Evolutionary conservation across 2,888 invertebrate species (phyloP).

Genomic region (Xiphydria camelus): DNA sequence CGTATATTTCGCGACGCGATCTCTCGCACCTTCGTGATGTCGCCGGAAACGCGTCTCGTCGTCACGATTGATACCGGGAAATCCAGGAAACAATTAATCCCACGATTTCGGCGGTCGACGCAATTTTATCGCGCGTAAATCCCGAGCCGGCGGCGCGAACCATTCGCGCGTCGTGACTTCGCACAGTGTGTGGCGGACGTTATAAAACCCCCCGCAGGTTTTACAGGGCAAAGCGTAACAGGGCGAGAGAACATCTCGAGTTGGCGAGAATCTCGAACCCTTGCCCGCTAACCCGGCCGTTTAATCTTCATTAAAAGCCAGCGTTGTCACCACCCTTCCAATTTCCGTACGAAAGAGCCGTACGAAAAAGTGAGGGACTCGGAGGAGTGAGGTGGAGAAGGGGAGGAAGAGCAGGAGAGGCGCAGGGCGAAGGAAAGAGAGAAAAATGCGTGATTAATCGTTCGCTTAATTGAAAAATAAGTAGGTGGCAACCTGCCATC

Average conservation of each 20-base stretch:
- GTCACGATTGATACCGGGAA: too few relatives aligned
- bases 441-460: slow-evolving; percentile 33
- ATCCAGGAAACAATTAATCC: too few relatives aligned
- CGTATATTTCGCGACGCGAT: too few relatives aligned
- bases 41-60: too few relatives aligned
- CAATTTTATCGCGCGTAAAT: too few relatives aligned
- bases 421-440: slow-evolving; percentile 5
- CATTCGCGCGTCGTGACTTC: too few relatives aligned
- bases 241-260: neutral
- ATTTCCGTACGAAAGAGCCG: slow-evolving; percentile 7
- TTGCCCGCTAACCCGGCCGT: slow-evolving; percentile 7
- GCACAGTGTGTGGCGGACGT: too few relatives aligned
- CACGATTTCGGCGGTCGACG: too few relatives aligned
- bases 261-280: neutral
- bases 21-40: too few relatives aligned
- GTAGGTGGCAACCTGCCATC: slow-evolving; percentile 23
- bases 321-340: slow-evolving; percentile 13
- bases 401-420: slow-evolving; percentile 5
- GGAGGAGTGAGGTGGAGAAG: neutral
- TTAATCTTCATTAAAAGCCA: slow-evolving; percentile 37
- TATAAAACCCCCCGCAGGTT: too few relatives aligned
- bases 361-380: neutral
- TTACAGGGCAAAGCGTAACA: too few relatives aligned
- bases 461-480: slow-evolving; percentile 37
- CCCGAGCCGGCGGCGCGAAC: too few relatives aligned